Percentiles rank a stretch among this genome's conserved stretches.
Evolutionary conservation across 2,888 invertebrate genomes (phyloP).

Genomic region (Chaetogeoica ovagalla): DNA sequence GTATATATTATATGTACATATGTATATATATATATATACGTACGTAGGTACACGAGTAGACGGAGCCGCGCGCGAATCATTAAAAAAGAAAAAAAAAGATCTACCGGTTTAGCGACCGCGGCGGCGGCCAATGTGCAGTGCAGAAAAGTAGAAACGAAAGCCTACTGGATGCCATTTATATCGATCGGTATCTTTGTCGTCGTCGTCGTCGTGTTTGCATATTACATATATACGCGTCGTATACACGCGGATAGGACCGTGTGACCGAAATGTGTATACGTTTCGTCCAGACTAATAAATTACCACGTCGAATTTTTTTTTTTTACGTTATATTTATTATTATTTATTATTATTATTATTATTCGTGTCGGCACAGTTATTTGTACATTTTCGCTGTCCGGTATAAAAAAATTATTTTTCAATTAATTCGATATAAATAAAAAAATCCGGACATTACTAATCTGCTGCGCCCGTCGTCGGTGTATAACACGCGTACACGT

Average conservation of each 20-base stretch:
- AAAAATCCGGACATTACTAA: no score
- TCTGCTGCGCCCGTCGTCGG: no score
- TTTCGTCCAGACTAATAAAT: constrained; percentile 38
- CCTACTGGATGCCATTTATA: constrained; percentile 38
- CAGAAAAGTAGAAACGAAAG: constrained; percentile 36
- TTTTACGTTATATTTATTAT: no score
- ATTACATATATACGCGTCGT: neutral
- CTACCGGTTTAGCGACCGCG: constrained; percentile 33
- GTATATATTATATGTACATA: neutral
- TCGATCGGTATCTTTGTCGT: constrained; percentile 42
- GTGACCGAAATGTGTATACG: constrained; percentile 30
- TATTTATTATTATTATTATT: no score
- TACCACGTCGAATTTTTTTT: neutral
- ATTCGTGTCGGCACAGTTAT: no score
- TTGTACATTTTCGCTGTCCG: neutral
- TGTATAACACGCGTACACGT: no score
- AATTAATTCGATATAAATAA: no score
- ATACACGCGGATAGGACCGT: constrained; percentile 21
- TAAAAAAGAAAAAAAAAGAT: constrained; percentile 23
- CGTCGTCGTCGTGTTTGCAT: constrained; percentile 32
- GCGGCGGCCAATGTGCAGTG: constrained; percentile 3
- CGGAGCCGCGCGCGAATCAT: constrained; percentile 34
- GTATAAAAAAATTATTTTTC: neutral
- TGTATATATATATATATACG: neutral
- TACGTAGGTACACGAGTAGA: neutral